Evolutionary conservation across 2,797 vertebrate genomes (phyloP), one percentile per base, ranked within the genome.

Genomic region (Poecilia wingei): DNA sequence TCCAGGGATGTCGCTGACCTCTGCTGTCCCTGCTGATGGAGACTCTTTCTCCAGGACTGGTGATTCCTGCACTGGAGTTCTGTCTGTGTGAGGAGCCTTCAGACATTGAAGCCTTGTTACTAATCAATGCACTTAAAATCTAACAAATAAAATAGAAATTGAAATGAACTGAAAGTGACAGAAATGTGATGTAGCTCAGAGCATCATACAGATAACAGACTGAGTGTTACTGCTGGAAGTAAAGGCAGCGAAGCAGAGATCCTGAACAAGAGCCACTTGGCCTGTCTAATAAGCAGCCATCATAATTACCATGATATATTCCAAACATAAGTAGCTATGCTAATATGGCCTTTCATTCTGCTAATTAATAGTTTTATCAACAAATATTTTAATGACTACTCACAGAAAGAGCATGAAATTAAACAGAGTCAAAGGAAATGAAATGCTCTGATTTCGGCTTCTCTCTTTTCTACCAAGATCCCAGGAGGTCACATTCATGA

Each of bases 1-100:
- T 70, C 64, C 8, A 28, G 59, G 12, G 7, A 81, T 20, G 7
- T 88, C 85, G 77, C 80, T 74, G 55, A 75, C 53, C 57, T 83
- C 76, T 1, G 76, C 28, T 33, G 1, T 13, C 33, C 80, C 75
- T 6, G 46, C 12, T 1, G 77, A 39, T 45, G 9, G 61, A 0
- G 74, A 2, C 49, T 82, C 73, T 2, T 74, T 83, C 69, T 66
- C 76, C 61, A n/a, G 0, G 0, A 28, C 68, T 0, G 77, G 1
- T 43, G 81, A 64, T 1, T 76, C 85, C 68, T 64, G 74, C 59
- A 18, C 0, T 1, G 33, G 12, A 1, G 36, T 16, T 6, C 66
- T 4, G 4, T 78, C 89, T 81, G 72, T n/a, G 43, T 55, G 7
- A 72, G 81, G 64, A 78, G 20, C n/a, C 93, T 94, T 10, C n/a